Percentiles rank a stretch among this genome's conserved stretches.
phyloP scores from a whole-genome alignment of 2,797 vertebrate species.

The Emydoidea blandingii region DNA sequence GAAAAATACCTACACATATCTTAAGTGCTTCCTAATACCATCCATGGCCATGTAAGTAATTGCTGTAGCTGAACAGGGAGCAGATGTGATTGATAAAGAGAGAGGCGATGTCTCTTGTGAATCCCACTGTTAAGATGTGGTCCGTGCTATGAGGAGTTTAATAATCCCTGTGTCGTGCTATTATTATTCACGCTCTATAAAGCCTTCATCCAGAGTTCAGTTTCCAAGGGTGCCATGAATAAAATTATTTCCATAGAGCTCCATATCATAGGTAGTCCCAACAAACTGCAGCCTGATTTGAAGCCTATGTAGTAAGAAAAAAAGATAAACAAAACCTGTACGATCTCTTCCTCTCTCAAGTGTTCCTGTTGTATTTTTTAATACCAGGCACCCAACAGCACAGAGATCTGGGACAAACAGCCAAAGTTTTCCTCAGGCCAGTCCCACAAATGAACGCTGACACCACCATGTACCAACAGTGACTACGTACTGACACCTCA shows the following conservation, averaged over 20 bases:
- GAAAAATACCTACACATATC: neutral
- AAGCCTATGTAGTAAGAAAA: fast-evolving
- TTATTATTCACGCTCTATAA: neutral
- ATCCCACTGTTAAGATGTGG: neutral
- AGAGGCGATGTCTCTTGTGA: neutral
- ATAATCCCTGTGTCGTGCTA: neutral
- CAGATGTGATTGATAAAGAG: neutral
- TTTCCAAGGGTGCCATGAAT: neutral
- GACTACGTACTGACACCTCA: neutral
- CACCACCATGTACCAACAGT: fast-evolving
- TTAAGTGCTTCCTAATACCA: neutral
- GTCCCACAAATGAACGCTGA: neutral
- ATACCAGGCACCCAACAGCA: neutral
- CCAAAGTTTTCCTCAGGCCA: neutral
- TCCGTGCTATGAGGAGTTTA: neutral
- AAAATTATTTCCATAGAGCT: neutral
- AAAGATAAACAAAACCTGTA: neutral
- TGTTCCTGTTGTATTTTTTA: neutral
- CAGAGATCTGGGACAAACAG: neutral
- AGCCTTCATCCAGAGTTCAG: neutral
- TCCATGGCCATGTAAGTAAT: neutral
- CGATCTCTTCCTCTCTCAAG: neutral
- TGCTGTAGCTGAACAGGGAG: neutral
- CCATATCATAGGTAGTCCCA: neutral
- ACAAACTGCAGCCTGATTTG: neutral